Percentiles rank a stretch among this genome's conserved stretches.
Evolutionary conservation across 2,888 invertebrate genomes (phyloP).

Genomic region (Cyrtodaria siliqua): DNA sequence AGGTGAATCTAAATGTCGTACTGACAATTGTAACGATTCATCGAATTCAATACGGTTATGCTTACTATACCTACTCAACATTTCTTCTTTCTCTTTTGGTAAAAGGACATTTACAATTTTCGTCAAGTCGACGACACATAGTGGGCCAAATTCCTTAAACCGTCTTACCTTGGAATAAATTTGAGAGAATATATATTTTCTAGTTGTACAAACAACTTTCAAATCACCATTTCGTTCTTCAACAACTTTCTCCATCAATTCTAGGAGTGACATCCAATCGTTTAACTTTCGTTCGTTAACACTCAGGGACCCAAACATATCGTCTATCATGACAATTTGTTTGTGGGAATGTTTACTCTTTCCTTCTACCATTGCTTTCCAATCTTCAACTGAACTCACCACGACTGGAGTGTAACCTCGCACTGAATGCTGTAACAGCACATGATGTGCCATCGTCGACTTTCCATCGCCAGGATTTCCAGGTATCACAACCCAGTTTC

Average conservation of each 20-base stretch:
- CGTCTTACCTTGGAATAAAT: conserved; percentile 4
- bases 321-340: conserved; percentile 31
- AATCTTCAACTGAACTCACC: conserved; percentile 21
- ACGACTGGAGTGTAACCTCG: conserved; percentile 14
- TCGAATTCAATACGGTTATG: not conserved
- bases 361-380: conserved; percentile 24
- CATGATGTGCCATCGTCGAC: conserved; percentile 20
- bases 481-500: conserved; percentile 19
- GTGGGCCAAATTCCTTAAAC: conserved; percentile 5
- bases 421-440: conserved; percentile 3
- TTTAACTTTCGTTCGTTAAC: conserved; percentile 21
- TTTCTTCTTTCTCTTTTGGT: conserved; percentile 5
- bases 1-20: not conserved
- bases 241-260: conserved; percentile 14
- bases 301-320: conserved; percentile 35
- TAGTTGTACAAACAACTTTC: conserved; percentile 22
- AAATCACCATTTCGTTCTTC: conserved; percentile 15
- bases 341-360: conserved; percentile 4
- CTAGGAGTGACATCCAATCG: conserved; percentile 20
- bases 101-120: not conserved
- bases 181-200: conserved; percentile 14
- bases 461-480: conserved; percentile 44
- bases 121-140: conserved; percentile 21
- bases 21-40: not conserved
- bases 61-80: conserved; percentile 22